Percentiles rank a stretch among this genome's conserved stretches.
Evolutionary conservation across 2,888 invertebrate genomes (phyloP).

Genomic region (Philhelius pedissequus): DNA sequence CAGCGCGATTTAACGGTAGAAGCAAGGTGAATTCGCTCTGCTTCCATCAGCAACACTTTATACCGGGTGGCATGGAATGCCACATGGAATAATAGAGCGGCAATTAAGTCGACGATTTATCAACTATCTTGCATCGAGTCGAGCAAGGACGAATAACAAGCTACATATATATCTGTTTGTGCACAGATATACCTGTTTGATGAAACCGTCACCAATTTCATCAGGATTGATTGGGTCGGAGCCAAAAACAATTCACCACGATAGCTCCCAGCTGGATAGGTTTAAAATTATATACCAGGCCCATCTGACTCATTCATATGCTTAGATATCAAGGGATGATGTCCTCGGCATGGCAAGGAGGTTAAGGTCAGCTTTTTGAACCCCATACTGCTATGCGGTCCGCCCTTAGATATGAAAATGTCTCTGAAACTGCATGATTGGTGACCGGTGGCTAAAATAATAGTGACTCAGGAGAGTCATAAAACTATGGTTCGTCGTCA

Average conservation of each 20-base stretch:
- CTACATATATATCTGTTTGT: neutral
- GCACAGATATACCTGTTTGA: neutral
- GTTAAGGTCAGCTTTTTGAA: conserved; percentile 51
- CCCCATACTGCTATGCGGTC: conserved; percentile 33
- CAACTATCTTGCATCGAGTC: conserved; percentile 25
- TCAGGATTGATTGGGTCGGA: conserved; percentile 49
- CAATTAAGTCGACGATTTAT: conserved; percentile 61
- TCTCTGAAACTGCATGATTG: conserved; percentile 14
- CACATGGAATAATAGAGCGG: neutral
- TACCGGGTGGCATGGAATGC: neutral
- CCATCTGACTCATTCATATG: conserved; percentile 7
- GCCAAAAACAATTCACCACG: conserved; percentile 42
- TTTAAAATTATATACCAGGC: neutral
- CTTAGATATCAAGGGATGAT: neutral
- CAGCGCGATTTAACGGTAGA: conserved; percentile 30
- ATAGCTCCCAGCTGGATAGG: conserved; percentile 6
- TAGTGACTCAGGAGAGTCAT: conserved; percentile 40
- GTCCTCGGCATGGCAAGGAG: neutral
- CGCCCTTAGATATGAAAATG: conserved; percentile 40
- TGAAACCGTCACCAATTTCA: conserved; percentile 52
- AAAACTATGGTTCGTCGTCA: neutral
- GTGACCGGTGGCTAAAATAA: neutral
- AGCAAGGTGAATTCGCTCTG: conserved; percentile 26
- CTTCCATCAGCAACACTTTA: neutral
- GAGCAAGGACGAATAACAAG: conserved; percentile 11